A percentile compares a stretch with the other conserved stretches of the same genome.
Conservation (phyloP, 2,888 invertebrate genomes). For the Ophion ventricosus region DNA sequence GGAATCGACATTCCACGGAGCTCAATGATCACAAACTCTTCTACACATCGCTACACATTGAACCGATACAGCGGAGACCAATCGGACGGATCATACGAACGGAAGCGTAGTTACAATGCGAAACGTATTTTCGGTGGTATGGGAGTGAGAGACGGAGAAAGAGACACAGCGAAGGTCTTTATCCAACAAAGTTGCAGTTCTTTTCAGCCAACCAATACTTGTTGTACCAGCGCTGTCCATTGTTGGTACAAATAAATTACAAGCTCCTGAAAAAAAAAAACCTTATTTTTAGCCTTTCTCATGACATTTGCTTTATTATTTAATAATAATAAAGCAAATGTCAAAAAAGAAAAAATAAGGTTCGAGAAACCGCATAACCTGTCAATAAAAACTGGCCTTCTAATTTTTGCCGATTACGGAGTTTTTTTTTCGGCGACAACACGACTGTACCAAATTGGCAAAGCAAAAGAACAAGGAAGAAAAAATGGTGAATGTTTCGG, state of each 20-base stretch:
- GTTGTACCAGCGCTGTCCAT: conserved; percentile 63
- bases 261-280: conserved; percentile 57
- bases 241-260: conserved; percentile 55
- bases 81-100: conserved; percentile 2
- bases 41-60: conserved; percentile 25
- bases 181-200: conserved; percentile 44
- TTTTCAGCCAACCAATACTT: conserved; percentile 57
- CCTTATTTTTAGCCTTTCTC: neutral
- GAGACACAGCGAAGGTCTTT: neutral
- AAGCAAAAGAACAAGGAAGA: neutral
- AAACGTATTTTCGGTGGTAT: conserved; percentile 3
- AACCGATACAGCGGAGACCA: conserved; percentile 25
- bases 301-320: no score
- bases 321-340: neutral
- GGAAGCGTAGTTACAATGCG: conserved; percentile 26
- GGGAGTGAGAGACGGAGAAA: neutral
- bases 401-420: no score
- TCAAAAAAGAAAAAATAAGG: no score
- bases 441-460: no score
- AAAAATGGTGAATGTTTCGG: neutral
- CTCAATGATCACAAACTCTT: conserved; percentile 35
- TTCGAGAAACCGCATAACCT: no score
- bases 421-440: no score
- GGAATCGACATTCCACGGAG: conserved; percentile 32
- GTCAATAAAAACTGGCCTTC: no score